Evolutionary conservation across 2,113 vertebrate species (phyloP).

Genomic region (Ailurus styani): DNA sequence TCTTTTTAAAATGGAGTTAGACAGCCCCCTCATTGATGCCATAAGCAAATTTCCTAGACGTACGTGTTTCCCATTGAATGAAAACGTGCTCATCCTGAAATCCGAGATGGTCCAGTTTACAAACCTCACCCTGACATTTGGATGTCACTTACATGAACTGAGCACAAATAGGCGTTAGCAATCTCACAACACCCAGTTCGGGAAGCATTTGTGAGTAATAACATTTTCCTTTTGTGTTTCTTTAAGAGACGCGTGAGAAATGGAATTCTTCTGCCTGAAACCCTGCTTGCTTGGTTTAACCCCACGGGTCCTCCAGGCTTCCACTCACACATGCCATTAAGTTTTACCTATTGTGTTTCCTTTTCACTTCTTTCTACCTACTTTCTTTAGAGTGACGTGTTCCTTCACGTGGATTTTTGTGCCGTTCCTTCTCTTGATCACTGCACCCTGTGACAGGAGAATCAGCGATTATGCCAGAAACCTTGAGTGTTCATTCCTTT

Average conservation of each 20-base stretch:
- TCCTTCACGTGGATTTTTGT: background rate
- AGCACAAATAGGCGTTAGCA: background rate
- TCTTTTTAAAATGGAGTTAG: background rate
- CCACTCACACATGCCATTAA: accelerated
- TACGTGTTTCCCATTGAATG: background rate
- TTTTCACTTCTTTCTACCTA: background rate
- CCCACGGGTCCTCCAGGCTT: accelerated
- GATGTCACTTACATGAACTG: background rate
- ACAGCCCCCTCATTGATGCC: background rate
- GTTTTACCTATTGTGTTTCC: background rate
- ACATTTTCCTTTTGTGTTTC: background rate
- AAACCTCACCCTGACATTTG: background rate
- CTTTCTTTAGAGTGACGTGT: background rate
- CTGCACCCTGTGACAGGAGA: background rate
- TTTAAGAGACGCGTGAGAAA: background rate
- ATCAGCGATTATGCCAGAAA: background rate
- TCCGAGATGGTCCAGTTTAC: background rate
- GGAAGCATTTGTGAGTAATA: background rate
- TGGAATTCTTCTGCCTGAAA: background rate
- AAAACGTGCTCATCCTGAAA: background rate
- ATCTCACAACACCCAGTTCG: background rate
- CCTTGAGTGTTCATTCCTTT: background rate
- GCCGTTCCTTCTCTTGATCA: background rate
- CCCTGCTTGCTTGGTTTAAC: background rate
- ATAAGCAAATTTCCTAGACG: background rate